Conservation (phyloP, 2,113 vertebrate genomes). For the Phalacrocorax brasilianus region DNA sequence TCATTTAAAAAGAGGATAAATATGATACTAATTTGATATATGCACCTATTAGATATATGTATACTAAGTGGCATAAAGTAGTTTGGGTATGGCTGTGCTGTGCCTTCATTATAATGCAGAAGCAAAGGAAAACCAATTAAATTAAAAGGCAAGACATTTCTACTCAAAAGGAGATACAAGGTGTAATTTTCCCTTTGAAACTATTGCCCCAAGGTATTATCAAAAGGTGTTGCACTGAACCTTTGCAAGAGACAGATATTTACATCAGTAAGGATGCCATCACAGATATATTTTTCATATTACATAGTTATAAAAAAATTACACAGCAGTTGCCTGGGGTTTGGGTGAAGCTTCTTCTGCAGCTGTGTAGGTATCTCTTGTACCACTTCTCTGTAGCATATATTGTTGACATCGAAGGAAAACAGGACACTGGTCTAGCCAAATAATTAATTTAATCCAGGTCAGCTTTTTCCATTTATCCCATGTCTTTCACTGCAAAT, state of each 20-base stretch:
- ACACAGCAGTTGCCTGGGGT: not conserved
- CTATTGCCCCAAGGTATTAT: not conserved
- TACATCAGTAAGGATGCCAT: not conserved
- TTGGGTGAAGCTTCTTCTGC: not conserved
- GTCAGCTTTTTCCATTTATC: not conserved
- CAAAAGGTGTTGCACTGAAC: not conserved
- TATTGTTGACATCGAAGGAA: not conserved
- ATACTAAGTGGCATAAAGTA: not conserved
- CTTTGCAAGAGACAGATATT: not conserved
- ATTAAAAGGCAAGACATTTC: slow-evolving; percentile 9
- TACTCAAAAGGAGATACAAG: not conserved
- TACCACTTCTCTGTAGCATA: not conserved
- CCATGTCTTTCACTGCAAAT: not conserved
- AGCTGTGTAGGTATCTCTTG: not conserved
- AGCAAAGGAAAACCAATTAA: not conserved
- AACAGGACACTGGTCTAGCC: not conserved
- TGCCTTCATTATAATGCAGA: not conserved
- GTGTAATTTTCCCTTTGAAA: not conserved
- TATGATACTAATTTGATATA: not conserved
- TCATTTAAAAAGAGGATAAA: not conserved
- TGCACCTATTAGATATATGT: not conserved
- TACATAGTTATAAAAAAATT: not conserved
- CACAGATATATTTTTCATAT: not conserved
- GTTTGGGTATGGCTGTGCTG: not conserved
- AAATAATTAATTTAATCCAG: not conserved